These are phyloP conservation scores for Cataglyphis rosenhaueri DNA, from an alignment of 2,888 invertebrate species.

Conservation along the genomic window DNA sequence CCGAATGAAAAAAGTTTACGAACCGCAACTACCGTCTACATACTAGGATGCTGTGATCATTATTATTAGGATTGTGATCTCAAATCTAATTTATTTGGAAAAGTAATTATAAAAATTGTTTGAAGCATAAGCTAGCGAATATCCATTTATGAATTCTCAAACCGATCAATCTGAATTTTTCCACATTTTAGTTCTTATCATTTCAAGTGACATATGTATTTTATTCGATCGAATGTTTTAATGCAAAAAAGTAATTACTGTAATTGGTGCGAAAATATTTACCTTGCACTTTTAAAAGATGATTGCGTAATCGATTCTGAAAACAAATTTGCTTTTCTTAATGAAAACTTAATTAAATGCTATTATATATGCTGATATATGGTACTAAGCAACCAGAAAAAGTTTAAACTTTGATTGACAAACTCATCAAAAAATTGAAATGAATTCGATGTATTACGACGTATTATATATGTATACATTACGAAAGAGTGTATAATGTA, in stretches of 20 bases:
- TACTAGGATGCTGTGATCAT: not conserved
- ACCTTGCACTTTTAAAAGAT: not conserved
- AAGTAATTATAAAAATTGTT: constrained; percentile 2
- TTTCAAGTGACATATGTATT: not conserved
- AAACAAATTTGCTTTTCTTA: not conserved
- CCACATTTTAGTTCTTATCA: not conserved
- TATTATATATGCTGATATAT: not conserved
- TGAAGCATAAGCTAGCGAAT: not conserved
- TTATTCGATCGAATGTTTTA: not conserved
- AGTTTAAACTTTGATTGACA: not conserved
- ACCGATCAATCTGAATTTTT: not conserved
- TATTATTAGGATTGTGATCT: not conserved
- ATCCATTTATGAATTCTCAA: not conserved
- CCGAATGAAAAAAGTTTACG: constrained; percentile 32
- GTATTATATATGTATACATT: not conserved
- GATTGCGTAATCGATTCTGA: not conserved
- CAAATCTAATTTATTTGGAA: not conserved
- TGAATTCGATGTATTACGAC: not conserved
- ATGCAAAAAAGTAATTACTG: not conserved
- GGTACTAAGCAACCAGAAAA: not conserved
- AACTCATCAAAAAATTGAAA: constrained; percentile 1
- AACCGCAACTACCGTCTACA: not conserved
- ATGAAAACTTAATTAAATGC: constrained; percentile 16
- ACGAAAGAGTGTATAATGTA: not conserved
- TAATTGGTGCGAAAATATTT: constrained; percentile 9